These are phyloP conservation scores for Dryadula phaetusa DNA, from an alignment of 2,888 invertebrate genomes.

Conservation along the genomic window DNA sequence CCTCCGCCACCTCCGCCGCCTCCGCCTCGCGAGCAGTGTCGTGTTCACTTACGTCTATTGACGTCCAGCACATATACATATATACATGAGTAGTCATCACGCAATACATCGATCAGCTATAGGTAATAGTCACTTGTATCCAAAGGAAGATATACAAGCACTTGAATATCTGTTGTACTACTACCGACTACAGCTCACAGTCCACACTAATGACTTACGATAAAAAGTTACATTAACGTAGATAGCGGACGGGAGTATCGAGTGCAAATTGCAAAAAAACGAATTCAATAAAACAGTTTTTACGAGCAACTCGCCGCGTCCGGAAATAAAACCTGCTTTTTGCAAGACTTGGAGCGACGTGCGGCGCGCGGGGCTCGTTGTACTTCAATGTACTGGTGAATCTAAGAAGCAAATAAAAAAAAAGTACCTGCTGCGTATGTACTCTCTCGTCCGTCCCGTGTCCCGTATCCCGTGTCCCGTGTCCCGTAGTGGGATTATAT, in stretches of 20 bases:
- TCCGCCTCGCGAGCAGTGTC: too few relatives aligned
- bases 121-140: not conserved
- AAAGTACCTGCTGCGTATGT: too few relatives aligned
- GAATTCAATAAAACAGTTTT: conserved; percentile 1
- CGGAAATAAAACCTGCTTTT: conserved; percentile 20
- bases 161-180: not conserved
- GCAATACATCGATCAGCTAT: not conserved
- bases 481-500: not conserved
- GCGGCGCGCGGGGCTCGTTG: not conserved
- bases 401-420: too few relatives aligned
- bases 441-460: too few relatives aligned
- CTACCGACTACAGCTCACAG: too few relatives aligned
- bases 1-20: conserved; percentile 8
- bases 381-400: not conserved
- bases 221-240: conserved; percentile 12
- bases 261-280: conserved; percentile 21
- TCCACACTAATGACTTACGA: not conserved
- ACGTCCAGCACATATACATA: too few relatives aligned
- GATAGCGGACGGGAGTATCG: conserved; percentile 14
- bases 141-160: not conserved
- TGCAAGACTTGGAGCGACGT: not conserved
- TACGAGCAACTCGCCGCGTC: not conserved
- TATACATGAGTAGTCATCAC: not conserved
- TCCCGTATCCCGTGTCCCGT: not conserved
- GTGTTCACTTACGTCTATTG: too few relatives aligned